Evolutionary conservation across 2,888 invertebrate species (phyloP).

Genomic region (Perithous albicinctus): DNA sequence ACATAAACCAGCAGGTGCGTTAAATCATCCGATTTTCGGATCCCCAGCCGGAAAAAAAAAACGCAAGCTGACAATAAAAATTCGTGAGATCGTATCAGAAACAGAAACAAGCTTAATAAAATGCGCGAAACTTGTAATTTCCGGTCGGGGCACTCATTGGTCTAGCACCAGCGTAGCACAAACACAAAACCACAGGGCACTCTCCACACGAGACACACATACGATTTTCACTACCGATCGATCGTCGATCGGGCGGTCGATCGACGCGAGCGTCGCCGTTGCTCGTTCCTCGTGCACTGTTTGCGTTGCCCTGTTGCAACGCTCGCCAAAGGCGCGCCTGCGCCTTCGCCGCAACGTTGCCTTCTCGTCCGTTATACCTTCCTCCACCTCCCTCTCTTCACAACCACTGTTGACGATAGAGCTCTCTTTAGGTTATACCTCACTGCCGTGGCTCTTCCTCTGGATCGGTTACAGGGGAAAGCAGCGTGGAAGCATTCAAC

Average conservation of each 20-base stretch:
- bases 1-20: conserved; percentile 27
- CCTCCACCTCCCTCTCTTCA: conserved; percentile 10
- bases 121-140: background rate
- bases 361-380: conserved; percentile 35
- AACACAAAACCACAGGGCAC: too few species aligned
- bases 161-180: background rate
- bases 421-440: conserved; percentile 11
- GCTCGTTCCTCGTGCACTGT: conserved; percentile 64
- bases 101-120: background rate
- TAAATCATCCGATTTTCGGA: background rate
- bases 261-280: conserved; percentile 64
- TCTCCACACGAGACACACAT: conserved; percentile 2
- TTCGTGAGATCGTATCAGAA: background rate
- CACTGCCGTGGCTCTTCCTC: conserved; percentile 11
- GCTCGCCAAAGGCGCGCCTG: conserved; percentile 57
- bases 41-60: background rate
- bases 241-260: conserved; percentile 61
- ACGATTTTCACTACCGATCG: conserved; percentile 51
- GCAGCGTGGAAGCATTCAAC: conserved; percentile 6
- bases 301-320: conserved; percentile 43
- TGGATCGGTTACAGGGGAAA: conserved; percentile 58
- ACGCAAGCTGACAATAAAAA: background rate
- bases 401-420: conserved; percentile 1
- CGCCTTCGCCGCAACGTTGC: conserved; percentile 36
- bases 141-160: background rate